Evolutionary conservation across 2,888 invertebrate species (phyloP), one percentile per base, ranked within the genome.

Genomic region (Mesodorylaimus sp.): DNA sequence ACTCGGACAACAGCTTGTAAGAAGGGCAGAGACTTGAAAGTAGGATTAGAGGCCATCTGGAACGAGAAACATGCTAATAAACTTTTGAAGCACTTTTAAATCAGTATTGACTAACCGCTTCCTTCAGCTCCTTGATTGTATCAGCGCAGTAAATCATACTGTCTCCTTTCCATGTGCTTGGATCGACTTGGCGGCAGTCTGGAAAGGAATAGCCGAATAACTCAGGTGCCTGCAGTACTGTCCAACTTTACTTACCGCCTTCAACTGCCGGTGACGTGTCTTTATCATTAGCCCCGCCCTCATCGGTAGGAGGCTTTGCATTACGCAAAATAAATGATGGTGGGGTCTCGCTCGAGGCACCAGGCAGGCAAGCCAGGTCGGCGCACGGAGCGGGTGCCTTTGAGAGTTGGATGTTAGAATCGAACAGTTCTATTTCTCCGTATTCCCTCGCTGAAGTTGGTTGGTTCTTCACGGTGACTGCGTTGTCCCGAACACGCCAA

Each of bases 141-240:
- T 49, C 49, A 29, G 49, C 49, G 44, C 49, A 49, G 26, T 43
- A 36, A 10, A 49, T 24, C 21, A 44, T 13, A 7, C 43, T 42
- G 2, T 36, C 43, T 16, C 16, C 36, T 3, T 36, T 42, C 49
- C 49, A 49, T 2, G 49, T 44, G 13, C 5, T n/a, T 19, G 49
- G 16, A 41, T 36, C 21, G 19, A 3, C 19, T 5, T 25, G 7
- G 2, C 21, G 10, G 49, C 49, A 49, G 44, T 49, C 32, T 32
- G 16, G 16, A 7, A 32, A 32, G 10, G 16, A 32, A 32, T 16
- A 32, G 16, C 32, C 32, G 16, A 32, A 32, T 32, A 7, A 32
- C 32, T 10, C 7, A 32, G 16, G 16, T 32, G 32, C 7, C 32
- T 32, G 7, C 16, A 16, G 32, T 7, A 32, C 7, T 32, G 16